These are phyloP conservation scores for Drosophila littoralis DNA, from an alignment of 1,140 invertebrate species.

Conservation along the genomic window DNA sequence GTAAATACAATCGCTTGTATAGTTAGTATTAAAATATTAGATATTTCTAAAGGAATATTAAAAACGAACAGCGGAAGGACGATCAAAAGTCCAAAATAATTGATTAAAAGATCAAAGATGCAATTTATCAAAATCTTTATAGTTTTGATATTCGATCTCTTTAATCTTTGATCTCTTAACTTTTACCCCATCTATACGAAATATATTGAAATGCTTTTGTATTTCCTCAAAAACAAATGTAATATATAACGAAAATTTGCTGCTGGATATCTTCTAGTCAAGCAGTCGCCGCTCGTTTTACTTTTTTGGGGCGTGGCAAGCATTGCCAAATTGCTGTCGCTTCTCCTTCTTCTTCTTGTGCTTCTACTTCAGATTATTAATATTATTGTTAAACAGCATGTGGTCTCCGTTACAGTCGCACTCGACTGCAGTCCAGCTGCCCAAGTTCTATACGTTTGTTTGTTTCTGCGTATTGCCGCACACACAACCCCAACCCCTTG, in stretches of 20 bases:
- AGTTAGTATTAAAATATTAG: too few species aligned
- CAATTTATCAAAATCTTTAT: too few species aligned
- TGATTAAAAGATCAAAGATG: too few species aligned
- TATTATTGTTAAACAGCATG: conserved; percentile 20
- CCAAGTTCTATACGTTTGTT: conserved; percentile 5
- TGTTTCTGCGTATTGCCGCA: background rate
- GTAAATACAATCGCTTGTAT: too few species aligned
- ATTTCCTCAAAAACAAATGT: background rate
- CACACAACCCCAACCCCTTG: background rate
- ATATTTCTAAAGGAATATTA: too few species aligned
- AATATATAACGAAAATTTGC: background rate
- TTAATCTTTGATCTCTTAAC: too few species aligned
- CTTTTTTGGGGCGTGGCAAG: conserved; percentile 7
- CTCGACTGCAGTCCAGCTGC: conserved; percentile 11
- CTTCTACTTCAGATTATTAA: background rate
- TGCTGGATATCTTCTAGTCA: background rate
- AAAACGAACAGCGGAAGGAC: too few species aligned
- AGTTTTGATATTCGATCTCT: too few species aligned
- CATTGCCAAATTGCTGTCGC: background rate
- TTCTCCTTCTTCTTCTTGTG: background rate
- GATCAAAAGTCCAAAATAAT: too few species aligned
- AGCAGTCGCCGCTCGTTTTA: background rate
- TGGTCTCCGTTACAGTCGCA: conserved; percentile 18
- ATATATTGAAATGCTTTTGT: too few species aligned
- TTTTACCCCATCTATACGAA: too few species aligned